Conservation (phyloP, 2,888 invertebrate species). For the Drepana falcataria region DNA sequence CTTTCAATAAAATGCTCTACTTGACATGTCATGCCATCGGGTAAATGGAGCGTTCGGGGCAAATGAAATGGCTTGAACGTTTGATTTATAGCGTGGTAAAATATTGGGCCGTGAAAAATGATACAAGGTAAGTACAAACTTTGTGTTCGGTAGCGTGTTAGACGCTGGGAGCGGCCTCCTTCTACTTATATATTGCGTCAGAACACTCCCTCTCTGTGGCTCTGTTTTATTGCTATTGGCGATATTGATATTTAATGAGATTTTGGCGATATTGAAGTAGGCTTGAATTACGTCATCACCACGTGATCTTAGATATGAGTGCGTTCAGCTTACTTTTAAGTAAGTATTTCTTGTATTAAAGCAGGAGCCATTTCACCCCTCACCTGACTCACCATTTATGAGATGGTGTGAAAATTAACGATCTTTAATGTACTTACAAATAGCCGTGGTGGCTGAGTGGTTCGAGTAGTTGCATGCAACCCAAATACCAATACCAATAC, state of each 20-base stretch:
- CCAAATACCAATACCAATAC: too few relatives aligned
- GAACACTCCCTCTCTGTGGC: neutral
- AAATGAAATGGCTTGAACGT: neutral
- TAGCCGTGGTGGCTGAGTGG: too few relatives aligned
- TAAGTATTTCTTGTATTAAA: too few relatives aligned
- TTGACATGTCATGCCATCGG: neutral
- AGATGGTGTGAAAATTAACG: too few relatives aligned
- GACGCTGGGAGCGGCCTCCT: constrained; percentile 17
- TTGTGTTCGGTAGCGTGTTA: constrained; percentile 16
- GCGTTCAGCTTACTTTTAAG: too few relatives aligned
- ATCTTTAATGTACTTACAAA: too few relatives aligned
- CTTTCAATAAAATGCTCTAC: neutral
- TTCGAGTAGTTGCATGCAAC: too few relatives aligned
- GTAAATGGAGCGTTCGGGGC: neutral
- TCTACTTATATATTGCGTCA: constrained; percentile 13
- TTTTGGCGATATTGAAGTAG: neutral
- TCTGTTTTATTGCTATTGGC: neutral
- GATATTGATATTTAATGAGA: neutral
- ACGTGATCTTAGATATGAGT: neutral
- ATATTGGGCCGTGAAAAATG: constrained; percentile 31
- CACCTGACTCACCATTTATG: too few relatives aligned
- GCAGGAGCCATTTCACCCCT: too few relatives aligned
- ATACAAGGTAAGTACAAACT: constrained; percentile 13
- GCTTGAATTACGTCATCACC: neutral
- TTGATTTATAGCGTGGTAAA: constrained; percentile 22